Evolutionary conservation across 2,113 vertebrate genomes (phyloP), one percentile per base, ranked within the genome.

Genomic region (Cacatua alba): DNA sequence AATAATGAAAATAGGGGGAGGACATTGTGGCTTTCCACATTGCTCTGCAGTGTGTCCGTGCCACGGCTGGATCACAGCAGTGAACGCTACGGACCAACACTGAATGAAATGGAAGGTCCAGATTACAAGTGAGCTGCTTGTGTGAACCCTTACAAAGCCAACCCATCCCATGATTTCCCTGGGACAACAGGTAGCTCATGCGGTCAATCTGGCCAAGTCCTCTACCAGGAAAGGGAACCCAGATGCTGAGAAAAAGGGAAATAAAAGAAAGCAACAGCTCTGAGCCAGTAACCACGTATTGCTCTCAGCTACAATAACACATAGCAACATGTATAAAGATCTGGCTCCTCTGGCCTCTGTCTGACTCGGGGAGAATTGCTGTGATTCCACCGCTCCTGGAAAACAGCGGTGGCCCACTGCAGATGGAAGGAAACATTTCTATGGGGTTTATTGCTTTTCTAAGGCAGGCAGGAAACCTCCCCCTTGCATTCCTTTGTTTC

Each of bases 401-500:
- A 81, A 95, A 92, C 9, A 49, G 77, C 18, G 77, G 90, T 87
- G 70, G 44, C n/a, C 62, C 65, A 57, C 78, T 21, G 1, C 25
- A 91, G 93, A 88, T 48, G 52, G 70, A 86, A 91, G 62, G 70
- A 94, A 85, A 76, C 16, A 76, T 85, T 86, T 92, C 41, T 52
- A 63, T 35, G 63, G 44, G 17, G 35, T 82, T 91, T 92, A 84
- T 79, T 95, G 55, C 37, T 46, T 81, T 83, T 69, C 59, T 80
- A 10, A 74, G 19, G 31, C 83, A 14, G 17, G 15, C 24, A 60
- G 59, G 44, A 67, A 78, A 28, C 81, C 43, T 82, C 16, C 25
- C 13, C 16, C 7, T 76, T 62, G 44, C 70, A 77, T 85, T 92
- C 68, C 26, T 76, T 82, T 48, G 44, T 57, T 52, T 89, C 69